Base-by-base conservation (phyloP, 2,113 vertebrate genomes). In the Syngnathus scovelli region DNA sequence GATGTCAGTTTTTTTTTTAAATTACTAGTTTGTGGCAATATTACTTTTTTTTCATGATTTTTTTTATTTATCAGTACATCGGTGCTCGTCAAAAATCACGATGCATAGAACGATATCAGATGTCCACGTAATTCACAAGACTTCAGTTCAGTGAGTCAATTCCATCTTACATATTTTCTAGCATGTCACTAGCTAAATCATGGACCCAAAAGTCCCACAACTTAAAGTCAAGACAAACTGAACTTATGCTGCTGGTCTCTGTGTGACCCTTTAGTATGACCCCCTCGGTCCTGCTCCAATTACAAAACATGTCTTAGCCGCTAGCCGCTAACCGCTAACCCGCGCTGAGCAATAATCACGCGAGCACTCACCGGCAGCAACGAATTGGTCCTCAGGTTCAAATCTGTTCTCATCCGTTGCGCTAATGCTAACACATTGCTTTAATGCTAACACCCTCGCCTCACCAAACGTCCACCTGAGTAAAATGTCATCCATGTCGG, bases 241-340 rank as follows among this genome's bases (percentile, higher is more conserved):
- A 61, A 61, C 55, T 56, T 36, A 58, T 21, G 15, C 59, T n/a
- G 38, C 18, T 19, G 56, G 33, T 12, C 59, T 61, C 19, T 5
- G 19, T 43, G 58, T 60, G 58, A 60, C 55, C 52, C n/a, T 1
- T 60, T 16, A 15, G 44, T 48, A 8, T 43, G 41, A 11, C 41
- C 11, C 1, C 65, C 68, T 60, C 73, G 68, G 74, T 62, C 61
- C 70, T 59, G 74, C 70, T 77, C 85, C 86, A 89, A 90, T 87
- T 90, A 88, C 85, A 85, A 83, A 83, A 78, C 79, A 83, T 19
- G 49, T n/a, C 2, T 8, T 7, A 52, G 13, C 7, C 81, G 83
- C 76, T 7, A 52, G 13, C 7, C 81, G 83, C 76, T 76, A 73
- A 69, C 63, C 78, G 70, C 86, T 87, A 89, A 88, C 87, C 85